Evolutionary conservation across 1,140 invertebrate species (phyloP).

Genomic region (Caenorhabditis briggsae): DNA sequence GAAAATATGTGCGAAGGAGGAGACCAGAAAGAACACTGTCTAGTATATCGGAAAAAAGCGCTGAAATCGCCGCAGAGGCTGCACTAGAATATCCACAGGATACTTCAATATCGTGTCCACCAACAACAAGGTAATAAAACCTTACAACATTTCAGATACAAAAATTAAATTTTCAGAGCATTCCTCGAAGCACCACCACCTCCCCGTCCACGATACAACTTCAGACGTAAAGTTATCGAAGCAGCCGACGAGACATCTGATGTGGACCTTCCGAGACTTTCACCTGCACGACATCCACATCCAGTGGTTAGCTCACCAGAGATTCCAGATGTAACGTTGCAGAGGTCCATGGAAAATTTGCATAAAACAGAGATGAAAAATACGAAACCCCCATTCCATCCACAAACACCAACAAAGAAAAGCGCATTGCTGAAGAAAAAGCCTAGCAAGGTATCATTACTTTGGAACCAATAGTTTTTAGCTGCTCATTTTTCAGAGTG

Average conservation of each 20-base stretch:
- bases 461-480: neutral
- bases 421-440: constrained; percentile 18
- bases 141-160: neutral
- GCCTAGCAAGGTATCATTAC: neutral
- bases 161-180: constrained; percentile 13
- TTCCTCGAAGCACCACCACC: neutral
- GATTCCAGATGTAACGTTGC: constrained; percentile 55
- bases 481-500: neutral
- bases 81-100: constrained; percentile 55
- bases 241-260: constrained; percentile 55
- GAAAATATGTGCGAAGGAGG: constrained; percentile 21
- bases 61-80: constrained; percentile 57
- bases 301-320: constrained; percentile 55
- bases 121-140: constrained; percentile 31
- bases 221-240: constrained; percentile 35
- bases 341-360: constrained; percentile 36
- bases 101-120: constrained; percentile 57
- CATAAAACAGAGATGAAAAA: constrained; percentile 20
- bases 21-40: constrained; percentile 53
- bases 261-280: constrained; percentile 21
- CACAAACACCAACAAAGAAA: constrained; percentile 14
- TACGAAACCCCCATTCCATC: constrained; percentile 18
- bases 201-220: neutral
- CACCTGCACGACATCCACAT: constrained; percentile 6
- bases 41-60: constrained; percentile 63